Percentiles rank a stretch among this genome's conserved stretches.
Evolutionary conservation across 2,113 vertebrate genomes (phyloP).

Genomic region (Rhinogobius similis): DNA sequence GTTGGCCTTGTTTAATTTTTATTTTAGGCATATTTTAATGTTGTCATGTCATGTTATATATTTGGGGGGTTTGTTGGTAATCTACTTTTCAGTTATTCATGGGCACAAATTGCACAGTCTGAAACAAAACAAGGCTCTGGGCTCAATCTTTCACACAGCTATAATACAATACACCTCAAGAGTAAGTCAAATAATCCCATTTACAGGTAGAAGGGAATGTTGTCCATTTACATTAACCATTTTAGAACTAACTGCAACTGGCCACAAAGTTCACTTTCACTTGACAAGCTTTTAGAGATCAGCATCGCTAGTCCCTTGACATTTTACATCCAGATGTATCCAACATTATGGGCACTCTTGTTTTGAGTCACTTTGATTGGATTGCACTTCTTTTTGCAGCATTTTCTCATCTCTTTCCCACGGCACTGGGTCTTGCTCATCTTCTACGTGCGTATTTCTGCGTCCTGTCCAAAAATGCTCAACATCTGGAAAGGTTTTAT

Average conservation of each 20-base stretch:
- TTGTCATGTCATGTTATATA: background rate
- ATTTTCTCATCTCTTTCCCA: slow-evolving; percentile 80
- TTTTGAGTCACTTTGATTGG: background rate
- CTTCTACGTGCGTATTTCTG: slow-evolving; percentile 70
- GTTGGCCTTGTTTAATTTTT: background rate
- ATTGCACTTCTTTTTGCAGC: slow-evolving; percentile 31
- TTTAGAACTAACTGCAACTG: slow-evolving; percentile 5
- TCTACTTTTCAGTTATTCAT: background rate
- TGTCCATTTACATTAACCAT: slow-evolving; percentile 12
- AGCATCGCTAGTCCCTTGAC: background rate
- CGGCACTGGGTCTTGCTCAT: slow-evolving; percentile 77
- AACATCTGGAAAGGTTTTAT: slow-evolving; percentile 75
- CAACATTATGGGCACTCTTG: background rate
- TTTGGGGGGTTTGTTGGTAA: background rate
- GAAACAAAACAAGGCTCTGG: background rate
- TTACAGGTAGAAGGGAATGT: background rate
- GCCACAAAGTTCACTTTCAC: background rate
- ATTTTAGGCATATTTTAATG: background rate
- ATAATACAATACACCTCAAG: background rate
- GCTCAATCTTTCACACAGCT: background rate
- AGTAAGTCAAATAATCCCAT: background rate
- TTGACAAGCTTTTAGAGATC: background rate
- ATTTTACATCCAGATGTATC: slow-evolving; percentile 1
- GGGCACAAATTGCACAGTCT: slow-evolving; percentile 10
- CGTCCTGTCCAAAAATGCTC: slow-evolving; percentile 83